phyloP scores from a whole-genome alignment of 2,113 vertebrate genomes.

The Aviceda subcristata region DNA sequence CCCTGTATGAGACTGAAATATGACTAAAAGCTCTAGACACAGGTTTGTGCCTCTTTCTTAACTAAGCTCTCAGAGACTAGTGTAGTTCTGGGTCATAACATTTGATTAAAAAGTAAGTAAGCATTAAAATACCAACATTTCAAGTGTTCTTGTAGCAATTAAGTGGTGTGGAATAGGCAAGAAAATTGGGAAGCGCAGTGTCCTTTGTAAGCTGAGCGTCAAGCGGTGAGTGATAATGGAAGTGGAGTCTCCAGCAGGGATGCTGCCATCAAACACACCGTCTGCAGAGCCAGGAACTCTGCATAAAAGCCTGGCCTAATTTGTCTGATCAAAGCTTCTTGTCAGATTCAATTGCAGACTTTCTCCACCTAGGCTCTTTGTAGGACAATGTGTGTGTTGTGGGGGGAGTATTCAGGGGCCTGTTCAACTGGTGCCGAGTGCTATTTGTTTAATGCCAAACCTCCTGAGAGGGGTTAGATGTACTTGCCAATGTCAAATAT shows the following conservation, averaged over 20 bases:
- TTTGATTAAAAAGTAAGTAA: background rate
- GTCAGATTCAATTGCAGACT: background rate
- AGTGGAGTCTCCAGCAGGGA: constrained; percentile 16
- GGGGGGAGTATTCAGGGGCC: background rate
- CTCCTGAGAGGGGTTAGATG: background rate
- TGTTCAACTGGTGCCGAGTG: background rate
- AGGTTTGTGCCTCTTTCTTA: background rate
- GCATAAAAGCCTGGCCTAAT: constrained; percentile 13
- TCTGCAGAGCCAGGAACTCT: background rate
- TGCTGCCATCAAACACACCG: background rate
- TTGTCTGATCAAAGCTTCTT: constrained; percentile 38
- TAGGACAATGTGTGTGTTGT: background rate
- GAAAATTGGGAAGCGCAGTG: background rate
- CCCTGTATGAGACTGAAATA: background rate
- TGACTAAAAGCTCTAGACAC: background rate
- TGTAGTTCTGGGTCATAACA: background rate
- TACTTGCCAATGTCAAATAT: background rate
- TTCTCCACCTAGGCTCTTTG: background rate
- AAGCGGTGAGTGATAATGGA: constrained; percentile 17
- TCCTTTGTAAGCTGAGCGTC: constrained; percentile 9
- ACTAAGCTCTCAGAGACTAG: background rate
- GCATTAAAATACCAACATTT: background rate
- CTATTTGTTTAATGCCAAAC: background rate
- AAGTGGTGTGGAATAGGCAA: background rate
- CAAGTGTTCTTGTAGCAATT: background rate